phyloP scores from a whole-genome alignment of 2,888 invertebrate genomes.

The Halictus quadricinctus region DNA sequence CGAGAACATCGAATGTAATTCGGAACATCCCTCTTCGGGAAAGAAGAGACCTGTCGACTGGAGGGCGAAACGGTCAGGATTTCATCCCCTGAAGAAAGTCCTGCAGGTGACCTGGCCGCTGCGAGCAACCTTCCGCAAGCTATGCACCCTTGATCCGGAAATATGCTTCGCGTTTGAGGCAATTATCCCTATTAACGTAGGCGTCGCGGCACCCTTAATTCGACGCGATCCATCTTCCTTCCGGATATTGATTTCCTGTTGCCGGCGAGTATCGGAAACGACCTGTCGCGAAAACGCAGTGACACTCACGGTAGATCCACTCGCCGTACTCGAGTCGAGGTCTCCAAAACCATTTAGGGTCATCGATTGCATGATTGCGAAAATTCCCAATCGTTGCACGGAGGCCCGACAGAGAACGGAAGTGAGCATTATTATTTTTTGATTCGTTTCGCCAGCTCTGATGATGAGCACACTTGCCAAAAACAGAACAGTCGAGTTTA shows the following conservation, averaged over 20 bases:
- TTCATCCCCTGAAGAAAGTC: constrained; percentile 59
- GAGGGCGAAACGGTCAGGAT: constrained; percentile 71
- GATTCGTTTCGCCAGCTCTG: neutral
- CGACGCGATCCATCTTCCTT: constrained; percentile 28
- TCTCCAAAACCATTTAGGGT: neutral
- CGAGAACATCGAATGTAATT: constrained; percentile 42
- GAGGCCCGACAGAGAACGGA: neutral
- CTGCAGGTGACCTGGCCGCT: constrained; percentile 31
- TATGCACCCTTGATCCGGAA: constrained; percentile 78
- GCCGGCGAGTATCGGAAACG: neutral
- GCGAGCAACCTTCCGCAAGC: constrained; percentile 64
- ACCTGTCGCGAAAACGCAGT: neutral
- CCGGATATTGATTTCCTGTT: neutral
- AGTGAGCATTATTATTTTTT: neutral
- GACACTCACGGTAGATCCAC: neutral
- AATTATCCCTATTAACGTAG: constrained; percentile 78
- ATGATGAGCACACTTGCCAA: neutral
- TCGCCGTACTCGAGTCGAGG: neutral
- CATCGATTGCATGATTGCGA: neutral
- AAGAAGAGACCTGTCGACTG: constrained; percentile 63
- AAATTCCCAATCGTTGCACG: neutral
- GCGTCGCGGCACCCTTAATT: constrained; percentile 62
- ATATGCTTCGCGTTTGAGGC: constrained; percentile 81
- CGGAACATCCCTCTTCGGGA: neutral
- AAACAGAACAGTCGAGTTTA: neutral